Evolutionary conservation across 2,888 invertebrate genomes (phyloP).

Genomic region (Campopleginae sp.): DNA sequence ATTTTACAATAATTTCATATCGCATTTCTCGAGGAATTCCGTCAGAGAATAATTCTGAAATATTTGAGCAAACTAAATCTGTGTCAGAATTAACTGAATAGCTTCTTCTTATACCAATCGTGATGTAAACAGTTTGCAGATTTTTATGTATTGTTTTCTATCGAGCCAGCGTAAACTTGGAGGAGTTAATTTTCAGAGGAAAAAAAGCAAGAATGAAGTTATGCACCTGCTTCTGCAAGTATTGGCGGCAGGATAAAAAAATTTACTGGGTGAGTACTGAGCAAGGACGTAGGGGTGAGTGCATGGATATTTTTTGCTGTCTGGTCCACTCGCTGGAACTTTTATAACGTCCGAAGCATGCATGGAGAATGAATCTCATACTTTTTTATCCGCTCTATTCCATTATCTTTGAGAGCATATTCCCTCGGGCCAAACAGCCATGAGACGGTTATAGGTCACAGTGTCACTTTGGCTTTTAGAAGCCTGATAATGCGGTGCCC

Average conservation of each 20-base stretch:
- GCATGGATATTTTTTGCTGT: not conserved
- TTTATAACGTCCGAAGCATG: conserved; percentile 73
- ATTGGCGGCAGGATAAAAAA: conserved; percentile 29
- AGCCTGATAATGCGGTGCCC: conserved; percentile 25
- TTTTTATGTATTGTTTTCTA: not conserved
- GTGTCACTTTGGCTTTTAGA: conserved; percentile 30
- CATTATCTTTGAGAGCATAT: conserved; percentile 78
- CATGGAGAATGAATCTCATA: conserved; percentile 4
- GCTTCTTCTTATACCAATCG: not conserved
- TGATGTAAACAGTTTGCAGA: not conserved
- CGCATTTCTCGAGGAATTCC: not conserved
- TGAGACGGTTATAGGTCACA: conserved; percentile 60
- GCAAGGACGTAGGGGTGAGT: conserved; percentile 3
- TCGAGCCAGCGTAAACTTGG: not conserved
- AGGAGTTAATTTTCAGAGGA: not conserved
- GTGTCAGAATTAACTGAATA: not conserved
- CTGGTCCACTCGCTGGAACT: conserved; percentile 52
- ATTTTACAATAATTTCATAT: not conserved
- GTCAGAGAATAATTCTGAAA: not conserved
- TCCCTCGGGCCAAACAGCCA: conserved; percentile 72
- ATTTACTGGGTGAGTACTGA: not conserved
- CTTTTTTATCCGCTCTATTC: conserved; percentile 36
- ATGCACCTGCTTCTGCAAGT: conserved; percentile 16
- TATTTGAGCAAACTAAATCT: not conserved
- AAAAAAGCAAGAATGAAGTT: not conserved